Base-by-base conservation (phyloP, 2,113 vertebrate genomes). In the Bambusicola thoracicus region DNA sequence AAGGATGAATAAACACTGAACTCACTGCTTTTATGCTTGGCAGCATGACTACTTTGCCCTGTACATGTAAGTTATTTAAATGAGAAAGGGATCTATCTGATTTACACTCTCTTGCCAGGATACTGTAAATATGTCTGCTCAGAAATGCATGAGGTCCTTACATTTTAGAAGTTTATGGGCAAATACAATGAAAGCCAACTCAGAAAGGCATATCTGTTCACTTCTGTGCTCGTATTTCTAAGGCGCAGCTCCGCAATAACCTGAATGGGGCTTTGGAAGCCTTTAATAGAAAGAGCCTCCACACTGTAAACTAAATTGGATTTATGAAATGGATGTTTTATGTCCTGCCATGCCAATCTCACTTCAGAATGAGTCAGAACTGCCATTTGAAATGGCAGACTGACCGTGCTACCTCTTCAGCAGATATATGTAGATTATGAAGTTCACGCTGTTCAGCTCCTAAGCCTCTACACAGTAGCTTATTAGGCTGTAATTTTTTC, bases 391-490 rank as follows among this genome's bases (percentile, higher is more conserved):
- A 82, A 5, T 22, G 15, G 36, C 34, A 69, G 58, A 77, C 41
- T 38, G 21, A 67, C n/a, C 30, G 51, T 1, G 2, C 3, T 17
- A 70, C n/a, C 11, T 81, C n/a, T 63, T 75, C 53, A 49, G 19
- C 10, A 76, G 30, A 32, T 2, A 0, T 12, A 30, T 3, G 16
- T 1, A 38, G 8, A 70, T 1, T 53, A 68, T 5, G 13, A 76
- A 5, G 22, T 38, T 67, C n/a, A 40, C 10, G n/a, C 36, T 80
- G 21, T 46, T 80, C 6, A 38, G 32, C 43, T 63, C 79, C 40
- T 67, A 82, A 72, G 6, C 5, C 25, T 58, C 34, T 74, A 66
- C 27, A 80, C 61, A 66, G 13, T 2, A 68, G 12, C 22, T 83
- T 73, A 74, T 62, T 58, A 62, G 36, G 8, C 51, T 59, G 0